Base-by-base conservation (phyloP, 2,113 vertebrate species). In the Blennius ocellaris region DNA sequence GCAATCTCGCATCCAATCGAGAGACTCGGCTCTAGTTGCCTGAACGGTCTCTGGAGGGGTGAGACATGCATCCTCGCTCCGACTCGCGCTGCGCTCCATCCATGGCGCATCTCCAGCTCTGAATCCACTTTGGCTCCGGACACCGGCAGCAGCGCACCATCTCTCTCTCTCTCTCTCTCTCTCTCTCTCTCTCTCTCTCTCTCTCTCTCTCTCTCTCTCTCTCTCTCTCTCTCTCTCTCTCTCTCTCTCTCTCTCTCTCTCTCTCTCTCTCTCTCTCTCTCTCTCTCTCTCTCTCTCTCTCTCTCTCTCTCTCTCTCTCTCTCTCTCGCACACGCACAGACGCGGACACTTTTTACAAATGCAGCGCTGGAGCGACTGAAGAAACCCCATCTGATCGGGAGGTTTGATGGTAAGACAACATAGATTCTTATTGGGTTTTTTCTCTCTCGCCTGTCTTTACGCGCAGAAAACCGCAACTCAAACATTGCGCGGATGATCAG, bases 321-420 rank as follows among this genome's bases (percentile, higher is more conserved):
- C 38, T 37, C 16, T 14, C 4, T 41, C 36, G 12, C 12, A 14
- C 50, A 62, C 21, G 6, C 64, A 41, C 17, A 11, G 43, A 43
- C 41, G 6, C 37, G 54, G 52, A 49, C 66, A 74, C 66, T 70
- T 76, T 76, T 70, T 64, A 39, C 61, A 58, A 52, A 83, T 74
- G 62, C 81, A 56, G 55, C 50, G 80, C 39, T n/a, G 76, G 64
- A 77, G 14, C 61, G 36, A 38, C 30, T n/a, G 65, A 41, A 7
- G 70, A 11, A 60, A 58, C 41, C 16, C 10, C 7, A 5, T 74
- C 68, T 66, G 69, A 83, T 61, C 66, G 30, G 8, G 45, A 16
- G 62, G 56, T 57, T 68, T 66, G 51, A 81, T 84, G 89, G 90
- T 90, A 85, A 88, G 90, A 3, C n/a, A 47, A 15, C 38, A 7